Percentiles rank a stretch among this genome's conserved stretches.
These are phyloP conservation scores for Toxonevra muliebris DNA, from an alignment of 2,888 invertebrate species.

Conservation along the genomic window DNA sequence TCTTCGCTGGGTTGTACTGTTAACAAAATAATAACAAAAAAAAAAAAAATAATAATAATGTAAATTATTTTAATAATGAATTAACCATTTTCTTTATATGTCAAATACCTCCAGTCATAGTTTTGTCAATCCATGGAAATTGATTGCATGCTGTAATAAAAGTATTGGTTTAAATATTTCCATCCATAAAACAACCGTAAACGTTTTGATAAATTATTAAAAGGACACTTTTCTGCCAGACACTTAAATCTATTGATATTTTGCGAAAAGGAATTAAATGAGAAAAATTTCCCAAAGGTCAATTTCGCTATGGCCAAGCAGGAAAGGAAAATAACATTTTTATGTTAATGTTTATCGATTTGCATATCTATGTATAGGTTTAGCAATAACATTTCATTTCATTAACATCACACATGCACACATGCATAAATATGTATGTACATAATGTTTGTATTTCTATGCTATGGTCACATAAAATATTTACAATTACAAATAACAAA, in stretches of 20 bases:
- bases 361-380: slow-evolving; percentile 29
- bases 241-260: too few relatives aligned
- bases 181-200: too few relatives aligned
- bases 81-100: not conserved
- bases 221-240: too few relatives aligned
- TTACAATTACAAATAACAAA: slow-evolving; percentile 13
- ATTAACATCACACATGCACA: slow-evolving; percentile 12
- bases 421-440: not conserved
- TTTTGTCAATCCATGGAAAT: slow-evolving; percentile 55
- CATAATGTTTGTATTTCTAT: slow-evolving; percentile 4
- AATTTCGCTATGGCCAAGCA: slow-evolving; percentile 14
- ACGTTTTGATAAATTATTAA: too few relatives aligned
- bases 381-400: slow-evolving; percentile 26
- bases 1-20: slow-evolving; percentile 59
- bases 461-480: slow-evolving; percentile 28
- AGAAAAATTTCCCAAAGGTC: slow-evolving; percentile 13
- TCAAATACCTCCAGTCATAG: not conserved
- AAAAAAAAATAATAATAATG: not conserved
- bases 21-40: too few relatives aligned
- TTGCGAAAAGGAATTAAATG: too few relatives aligned
- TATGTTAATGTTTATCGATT: slow-evolving; percentile 56
- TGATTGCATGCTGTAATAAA: slow-evolving; percentile 51
- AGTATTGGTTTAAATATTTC: too few relatives aligned
- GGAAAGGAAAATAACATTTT: slow-evolving; percentile 46
- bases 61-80: not conserved